phyloP scores from a whole-genome alignment of 2,888 invertebrate genomes.

The Troides helena region DNA sequence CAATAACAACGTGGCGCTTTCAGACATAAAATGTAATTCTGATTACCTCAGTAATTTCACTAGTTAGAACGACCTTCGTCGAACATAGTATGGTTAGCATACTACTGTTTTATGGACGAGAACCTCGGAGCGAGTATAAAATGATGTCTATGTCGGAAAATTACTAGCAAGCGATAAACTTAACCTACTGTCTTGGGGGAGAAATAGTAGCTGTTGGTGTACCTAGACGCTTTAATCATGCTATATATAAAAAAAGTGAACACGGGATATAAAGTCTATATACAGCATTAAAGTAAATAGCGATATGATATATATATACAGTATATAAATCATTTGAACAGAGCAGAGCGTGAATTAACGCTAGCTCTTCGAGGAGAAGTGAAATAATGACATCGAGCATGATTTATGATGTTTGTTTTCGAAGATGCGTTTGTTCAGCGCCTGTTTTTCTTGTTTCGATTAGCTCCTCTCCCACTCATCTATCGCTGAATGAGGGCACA shows the following conservation, averaged over 20 bases:
- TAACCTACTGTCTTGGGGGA: no score
- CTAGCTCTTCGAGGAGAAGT: conserved; percentile 3
- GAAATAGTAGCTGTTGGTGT: no score
- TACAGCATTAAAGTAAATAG: not conserved
- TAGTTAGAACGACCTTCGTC: no score
- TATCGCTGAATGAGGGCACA: not conserved
- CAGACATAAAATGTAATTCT: no score
- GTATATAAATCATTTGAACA: conserved; percentile 18
- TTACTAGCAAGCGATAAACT: no score
- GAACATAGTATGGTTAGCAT: no score
- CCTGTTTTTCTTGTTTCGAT: conserved; percentile 20
- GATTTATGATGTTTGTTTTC: conserved; percentile 23
- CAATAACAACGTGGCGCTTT: no score
- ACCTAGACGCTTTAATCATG: no score
- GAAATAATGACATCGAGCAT: conserved; percentile 14
- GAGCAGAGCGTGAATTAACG: conserved; percentile 23
- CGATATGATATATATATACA: conserved; percentile 3
- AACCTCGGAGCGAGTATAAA: no score
- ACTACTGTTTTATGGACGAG: no score
- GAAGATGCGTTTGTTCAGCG: conserved; percentile 19
- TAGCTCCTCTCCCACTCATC: conserved; percentile 13
- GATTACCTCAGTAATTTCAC: no score
- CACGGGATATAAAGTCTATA: not conserved
- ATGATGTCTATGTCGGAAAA: no score
- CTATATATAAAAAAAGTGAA: not conserved